These are phyloP conservation scores for Electrona antarctica DNA, from an alignment of 2,113 vertebrate genomes.

Conservation along the genomic window DNA sequence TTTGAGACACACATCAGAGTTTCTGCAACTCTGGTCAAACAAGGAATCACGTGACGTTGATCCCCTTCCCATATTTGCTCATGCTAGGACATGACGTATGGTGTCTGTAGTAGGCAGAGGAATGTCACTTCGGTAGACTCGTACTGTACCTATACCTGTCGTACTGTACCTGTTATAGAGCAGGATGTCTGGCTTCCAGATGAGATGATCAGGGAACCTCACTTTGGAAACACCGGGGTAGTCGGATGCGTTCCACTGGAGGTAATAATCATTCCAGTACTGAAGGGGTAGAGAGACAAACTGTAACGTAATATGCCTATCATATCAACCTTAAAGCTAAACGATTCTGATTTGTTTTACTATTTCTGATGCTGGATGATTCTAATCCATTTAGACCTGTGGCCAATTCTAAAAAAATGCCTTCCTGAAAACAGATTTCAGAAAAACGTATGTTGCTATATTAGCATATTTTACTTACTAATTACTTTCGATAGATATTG, in stretches of 20 bases:
- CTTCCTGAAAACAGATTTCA: too few relatives aligned
- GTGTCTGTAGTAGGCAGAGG: too few relatives aligned
- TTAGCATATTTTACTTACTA: too few relatives aligned
- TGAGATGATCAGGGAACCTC: conserved; percentile 87
- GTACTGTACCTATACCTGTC: conserved; percentile 3
- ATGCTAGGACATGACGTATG: too few relatives aligned
- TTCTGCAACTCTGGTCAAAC: too few relatives aligned
- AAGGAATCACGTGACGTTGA: too few relatives aligned
- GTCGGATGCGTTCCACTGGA: conserved; percentile 88
- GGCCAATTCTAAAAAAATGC: too few relatives aligned
- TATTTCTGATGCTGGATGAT: background rate
- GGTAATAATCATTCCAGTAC: conserved; percentile 89
- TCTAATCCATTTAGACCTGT: background rate
- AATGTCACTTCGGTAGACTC: background rate
- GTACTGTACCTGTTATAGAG: conserved; percentile 93
- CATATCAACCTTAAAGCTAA: background rate
- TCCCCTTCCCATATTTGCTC: too few relatives aligned
- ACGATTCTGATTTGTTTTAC: background rate
- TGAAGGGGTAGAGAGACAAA: conserved; percentile 59
- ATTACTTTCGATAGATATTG: too few relatives aligned
- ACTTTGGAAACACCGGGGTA: conserved; percentile 89
- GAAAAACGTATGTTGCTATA: too few relatives aligned
- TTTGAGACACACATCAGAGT: too few relatives aligned
- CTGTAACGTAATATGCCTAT: background rate
- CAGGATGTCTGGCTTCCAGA: conserved; percentile 97